These are phyloP conservation scores for Diuraphis noxia DNA, from an alignment of 1,140 invertebrate genomes.

Conservation along the genomic window DNA sequence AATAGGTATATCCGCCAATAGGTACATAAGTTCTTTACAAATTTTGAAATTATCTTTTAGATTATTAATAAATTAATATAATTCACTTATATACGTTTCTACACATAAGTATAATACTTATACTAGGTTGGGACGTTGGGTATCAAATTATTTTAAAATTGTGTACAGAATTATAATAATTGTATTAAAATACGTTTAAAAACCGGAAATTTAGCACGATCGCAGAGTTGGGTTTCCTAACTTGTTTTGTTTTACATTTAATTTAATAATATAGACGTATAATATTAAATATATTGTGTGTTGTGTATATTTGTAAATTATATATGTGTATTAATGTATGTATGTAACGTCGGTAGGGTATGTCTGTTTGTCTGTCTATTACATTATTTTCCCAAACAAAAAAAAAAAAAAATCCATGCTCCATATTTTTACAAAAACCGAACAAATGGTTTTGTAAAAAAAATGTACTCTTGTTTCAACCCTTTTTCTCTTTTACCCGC, in stretches of 20 bases:
- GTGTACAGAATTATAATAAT: background rate
- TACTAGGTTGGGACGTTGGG: background rate
- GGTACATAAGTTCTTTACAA: too few relatives aligned
- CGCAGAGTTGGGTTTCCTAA: background rate
- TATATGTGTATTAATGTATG: slow-evolving; percentile 7
- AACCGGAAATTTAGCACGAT: background rate
- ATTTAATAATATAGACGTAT: background rate
- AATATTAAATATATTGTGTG: background rate
- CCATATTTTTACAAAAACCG: slow-evolving; percentile 31
- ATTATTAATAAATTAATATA: too few relatives aligned
- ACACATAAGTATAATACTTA: background rate
- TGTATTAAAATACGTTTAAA: background rate
- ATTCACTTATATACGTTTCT: background rate
- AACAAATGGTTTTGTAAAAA: slow-evolving; percentile 24
- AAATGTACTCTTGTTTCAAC: slow-evolving; percentile 37
- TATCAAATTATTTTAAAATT: background rate
- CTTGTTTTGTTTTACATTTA: background rate
- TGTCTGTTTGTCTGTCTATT: slow-evolving; percentile 49
- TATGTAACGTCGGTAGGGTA: background rate
- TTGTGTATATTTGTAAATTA: background rate
- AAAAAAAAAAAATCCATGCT: slow-evolving; percentile 28
- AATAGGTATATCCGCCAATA: too few relatives aligned
- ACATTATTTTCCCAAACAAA: slow-evolving; percentile 35
- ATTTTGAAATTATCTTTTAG: background rate
- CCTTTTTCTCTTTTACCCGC: slow-evolving; percentile 27